Base-by-base conservation (phyloP, 2,888 invertebrate species). In the Pterobdella sp. region DNA sequence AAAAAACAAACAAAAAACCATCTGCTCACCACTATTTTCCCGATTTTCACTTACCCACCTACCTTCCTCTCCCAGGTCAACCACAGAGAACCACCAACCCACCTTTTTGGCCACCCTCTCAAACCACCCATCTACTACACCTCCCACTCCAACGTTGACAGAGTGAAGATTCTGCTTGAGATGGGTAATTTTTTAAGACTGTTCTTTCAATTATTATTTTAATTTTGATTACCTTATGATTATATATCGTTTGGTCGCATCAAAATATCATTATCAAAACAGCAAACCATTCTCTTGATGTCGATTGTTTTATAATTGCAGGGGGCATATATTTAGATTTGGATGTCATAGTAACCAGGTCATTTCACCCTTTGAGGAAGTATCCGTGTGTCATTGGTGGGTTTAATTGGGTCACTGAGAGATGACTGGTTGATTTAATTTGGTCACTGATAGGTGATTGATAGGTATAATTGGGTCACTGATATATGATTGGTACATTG, bases 311-410 rank as follows among this genome's bases (percentile, higher is more conserved):
- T n/a, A n/a, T n/a, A n/a, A n/a, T n/a, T n/a, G n/a, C n/a, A n/a
- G n/a, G n/a, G 1, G 78, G 78, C 0, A 78, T 78, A 67, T 78
- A 78, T 65, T 71, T 78, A n/a, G 78, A 78, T 71, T 74, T 78
- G 34, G 78, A 78, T 70, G 75, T 75, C 36, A 26, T 78, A 4
- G 76, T 77, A 7, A 74, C 74, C 26, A 66, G 72, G 42, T 75
- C 78, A 0, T 76, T 78, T 68, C 77, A 78, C 37, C 76, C 77
- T 18, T 73, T 78, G 4, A 60, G 78, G 7, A 74, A 72, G 29
- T 68, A 78, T 36, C 70, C 66, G 0, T 78, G 78, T 63, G 73
- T 74, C 22, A 74, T 78, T 14, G 77, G 76, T 63, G 10, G n/a
- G 63, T 63, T 7, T 63, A 26, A 14, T 7, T 26, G 7, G 10